Conservation (phyloP, 2,797 vertebrate species). For the Pangasius sanitwongsei region DNA sequence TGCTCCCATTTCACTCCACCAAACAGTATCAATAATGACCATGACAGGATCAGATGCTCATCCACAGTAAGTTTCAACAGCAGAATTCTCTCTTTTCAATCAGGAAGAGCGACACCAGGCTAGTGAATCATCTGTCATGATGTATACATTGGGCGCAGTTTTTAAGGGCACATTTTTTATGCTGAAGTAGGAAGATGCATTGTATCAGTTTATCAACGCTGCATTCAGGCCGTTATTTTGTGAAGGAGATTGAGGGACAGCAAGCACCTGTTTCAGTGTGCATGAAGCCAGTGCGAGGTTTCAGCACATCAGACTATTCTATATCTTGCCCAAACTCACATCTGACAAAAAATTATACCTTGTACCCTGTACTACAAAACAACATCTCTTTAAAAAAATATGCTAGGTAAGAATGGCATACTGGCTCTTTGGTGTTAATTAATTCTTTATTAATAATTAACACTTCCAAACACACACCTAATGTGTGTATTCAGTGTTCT, state of each 20-base stretch:
- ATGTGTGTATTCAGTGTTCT: neutral
- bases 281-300: neutral
- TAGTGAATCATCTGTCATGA: conserved; percentile 10
- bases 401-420: neutral
- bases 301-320: neutral
- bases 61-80: conserved; percentile 17
- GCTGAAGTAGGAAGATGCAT: conserved; percentile 26
- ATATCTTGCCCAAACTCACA: neutral
- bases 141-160: neutral
- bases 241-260: neutral
- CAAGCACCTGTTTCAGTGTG: neutral
- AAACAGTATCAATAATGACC: conserved; percentile 50
- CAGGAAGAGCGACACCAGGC: conserved; percentile 17
- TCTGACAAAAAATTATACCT: neutral
- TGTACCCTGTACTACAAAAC: neutral
- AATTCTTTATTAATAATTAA: conserved; percentile 1
- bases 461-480: neutral
- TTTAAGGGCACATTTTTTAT: neutral
- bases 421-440: neutral
- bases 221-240: neutral
- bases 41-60: conserved; percentile 36
- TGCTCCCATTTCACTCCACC: conserved; percentile 40
- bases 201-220: neutral
- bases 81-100: conserved; percentile 19
- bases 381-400: neutral